Base-by-base conservation (phyloP, 2,888 invertebrate species). In the Junonia oenone region DNA sequence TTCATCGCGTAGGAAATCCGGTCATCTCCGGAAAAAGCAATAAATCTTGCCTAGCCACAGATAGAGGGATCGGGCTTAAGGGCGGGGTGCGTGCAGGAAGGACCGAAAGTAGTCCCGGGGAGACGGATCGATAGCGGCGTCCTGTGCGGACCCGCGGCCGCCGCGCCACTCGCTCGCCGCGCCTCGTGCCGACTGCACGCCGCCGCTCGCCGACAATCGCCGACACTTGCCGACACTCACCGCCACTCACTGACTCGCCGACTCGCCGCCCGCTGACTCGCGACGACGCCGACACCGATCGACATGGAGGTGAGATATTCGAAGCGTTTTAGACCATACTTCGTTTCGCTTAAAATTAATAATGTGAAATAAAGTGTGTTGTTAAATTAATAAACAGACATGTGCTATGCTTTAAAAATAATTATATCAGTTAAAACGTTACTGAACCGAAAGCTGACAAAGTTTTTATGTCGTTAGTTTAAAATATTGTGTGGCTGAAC, bases 111-210 rank as follows among this genome's bases (percentile, higher is more conserved):
- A 69, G 65, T 71, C 75, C 73, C 73, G 78, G 76, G 75, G 76
- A 72, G 76, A 68, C 81, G 76, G 83, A 84, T 84, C 85, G 75
- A 84, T 85, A 83, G 68, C 63, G 78, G 79, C 76, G 78, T 76
- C 78, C 78, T 73, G 73, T 69, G 69, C 63, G 13, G 43, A 26
- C 22, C 26, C 56, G 60, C 64, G 68, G 68, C 67, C 64, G 68
- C 61, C 57, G 61, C 64, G 68, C 69, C 67, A 26, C 17, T 43
- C 43, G 43, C 17, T 1, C 17, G 26, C 6, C 35, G 26, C 45
- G n/a, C 45, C 29, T 8, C 37, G 37, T 9, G 37, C 37, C 17
- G 15, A 8, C 37, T 17, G 15, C 37, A 37, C 37, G 26, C 26
- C 13, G 22, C 11, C 13, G 6, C n/a, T 43, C 43, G 22, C 6